These are phyloP conservation scores for Heteractis magnifica DNA, from an alignment of 92 coral and sea anemone species.

Conservation along the genomic window DNA sequence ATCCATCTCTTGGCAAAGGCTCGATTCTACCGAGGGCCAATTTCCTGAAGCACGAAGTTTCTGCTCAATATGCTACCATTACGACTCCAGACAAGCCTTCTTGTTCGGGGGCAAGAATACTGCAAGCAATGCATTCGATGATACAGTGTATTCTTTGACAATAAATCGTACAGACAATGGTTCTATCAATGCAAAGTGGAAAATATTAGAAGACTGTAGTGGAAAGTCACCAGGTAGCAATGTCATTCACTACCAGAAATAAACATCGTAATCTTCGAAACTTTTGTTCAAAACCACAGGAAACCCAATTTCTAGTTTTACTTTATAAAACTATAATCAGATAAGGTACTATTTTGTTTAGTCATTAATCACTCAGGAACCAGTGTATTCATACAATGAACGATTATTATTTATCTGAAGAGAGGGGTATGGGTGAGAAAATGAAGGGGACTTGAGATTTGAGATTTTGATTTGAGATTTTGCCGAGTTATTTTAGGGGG, in stretches of 20 bases:
- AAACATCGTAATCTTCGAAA: neutral
- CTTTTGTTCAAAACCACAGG: neutral
- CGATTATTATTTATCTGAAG: too few relatives aligned
- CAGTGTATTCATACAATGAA: too few relatives aligned
- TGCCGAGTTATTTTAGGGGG: too few relatives aligned
- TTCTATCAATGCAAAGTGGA: constrained; percentile 19
- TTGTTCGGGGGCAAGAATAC: constrained; percentile 23
- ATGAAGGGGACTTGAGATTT: too few relatives aligned
- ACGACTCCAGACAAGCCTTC: constrained; percentile 18
- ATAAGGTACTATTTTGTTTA: too few relatives aligned
- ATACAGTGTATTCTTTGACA: constrained; percentile 13
- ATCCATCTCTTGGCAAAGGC: constrained; percentile 13
- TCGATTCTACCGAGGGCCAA: neutral
- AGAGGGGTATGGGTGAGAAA: too few relatives aligned
- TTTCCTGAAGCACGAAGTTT: constrained; percentile 24
- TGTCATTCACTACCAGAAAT: neutral
- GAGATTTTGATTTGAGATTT: too few relatives aligned
- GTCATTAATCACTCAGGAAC: too few relatives aligned
- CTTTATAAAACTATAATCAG: neutral
- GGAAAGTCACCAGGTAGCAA: constrained; percentile 24
- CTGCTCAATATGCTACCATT: constrained; percentile 25
- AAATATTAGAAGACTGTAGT: neutral
- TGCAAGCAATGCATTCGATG: constrained; percentile 17
- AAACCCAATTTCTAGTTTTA: neutral
- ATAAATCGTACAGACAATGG: neutral